phyloP scores from a whole-genome alignment of 2,113 vertebrate genomes.

The Otocyon megalotis region DNA sequence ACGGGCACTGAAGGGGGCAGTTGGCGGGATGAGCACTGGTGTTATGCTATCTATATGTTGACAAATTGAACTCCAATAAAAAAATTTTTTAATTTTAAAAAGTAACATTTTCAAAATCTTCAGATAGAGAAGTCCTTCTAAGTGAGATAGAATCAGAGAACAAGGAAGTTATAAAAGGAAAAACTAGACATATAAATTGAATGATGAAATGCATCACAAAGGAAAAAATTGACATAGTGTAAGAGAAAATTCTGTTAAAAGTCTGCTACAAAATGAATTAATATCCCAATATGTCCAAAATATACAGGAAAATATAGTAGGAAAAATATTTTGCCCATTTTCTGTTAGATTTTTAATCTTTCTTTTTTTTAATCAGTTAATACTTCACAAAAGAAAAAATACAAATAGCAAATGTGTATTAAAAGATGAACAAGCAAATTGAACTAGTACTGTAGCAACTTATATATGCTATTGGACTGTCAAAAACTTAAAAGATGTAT shows the following conservation, averaged over 20 bases:
- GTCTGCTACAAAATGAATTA: background rate
- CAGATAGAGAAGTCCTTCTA: background rate
- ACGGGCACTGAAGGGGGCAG: too few relatives aligned
- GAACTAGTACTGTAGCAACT: background rate
- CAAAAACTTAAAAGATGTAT: background rate
- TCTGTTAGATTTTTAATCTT: background rate
- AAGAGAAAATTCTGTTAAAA: slow-evolving; percentile 2
- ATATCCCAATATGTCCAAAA: background rate
- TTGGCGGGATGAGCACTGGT: too few relatives aligned
- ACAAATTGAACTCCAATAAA: background rate
- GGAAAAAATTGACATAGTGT: background rate
- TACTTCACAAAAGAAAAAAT: background rate
- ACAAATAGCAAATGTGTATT: background rate
- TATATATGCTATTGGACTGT: background rate
- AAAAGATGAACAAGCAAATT: background rate
- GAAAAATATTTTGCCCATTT: background rate
- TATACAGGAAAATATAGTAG: background rate
- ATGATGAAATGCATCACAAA: background rate
- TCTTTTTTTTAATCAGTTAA: background rate
- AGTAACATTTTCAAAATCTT: slow-evolving; percentile 9
- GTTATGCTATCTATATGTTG: too few relatives aligned
- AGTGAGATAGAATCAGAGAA: background rate
- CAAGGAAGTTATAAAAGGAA: background rate
- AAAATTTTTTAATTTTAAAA: background rate
- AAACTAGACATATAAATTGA: background rate